phyloP scores from a whole-genome alignment of 2,797 vertebrate genomes.

The Pangasius sanitwongsei region DNA sequence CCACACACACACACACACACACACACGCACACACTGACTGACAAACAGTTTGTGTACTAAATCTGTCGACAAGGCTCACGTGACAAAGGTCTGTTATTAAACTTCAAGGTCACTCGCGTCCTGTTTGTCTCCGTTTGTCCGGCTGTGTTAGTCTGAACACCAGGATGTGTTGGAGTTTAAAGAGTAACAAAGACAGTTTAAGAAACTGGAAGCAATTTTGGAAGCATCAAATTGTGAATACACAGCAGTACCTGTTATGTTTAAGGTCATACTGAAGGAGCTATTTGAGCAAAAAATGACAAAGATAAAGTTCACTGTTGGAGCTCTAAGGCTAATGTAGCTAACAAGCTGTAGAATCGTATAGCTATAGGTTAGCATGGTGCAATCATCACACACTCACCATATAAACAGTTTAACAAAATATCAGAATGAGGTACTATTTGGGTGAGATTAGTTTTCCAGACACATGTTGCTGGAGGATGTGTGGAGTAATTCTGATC shows the following conservation, averaged over 20 bases:
- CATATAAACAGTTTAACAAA: background rate
- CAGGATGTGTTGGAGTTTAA: background rate
- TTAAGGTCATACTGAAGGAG: background rate
- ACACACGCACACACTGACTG: conserved; percentile 10
- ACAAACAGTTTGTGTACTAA: conserved; percentile 4
- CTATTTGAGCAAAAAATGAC: background rate
- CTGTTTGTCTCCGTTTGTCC: background rate
- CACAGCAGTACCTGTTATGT: background rate
- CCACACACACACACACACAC: conserved; percentile 18
- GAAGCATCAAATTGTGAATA: background rate
- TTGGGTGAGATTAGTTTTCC: background rate
- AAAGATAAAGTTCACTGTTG: background rate
- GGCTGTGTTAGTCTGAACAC: background rate
- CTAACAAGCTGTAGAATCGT: background rate
- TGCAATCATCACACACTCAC: too few species aligned
- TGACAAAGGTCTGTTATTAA: conserved; percentile 12
- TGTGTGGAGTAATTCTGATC: too few species aligned
- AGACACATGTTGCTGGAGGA: too few species aligned
- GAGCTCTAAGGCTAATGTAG: background rate
- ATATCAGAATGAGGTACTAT: background rate
- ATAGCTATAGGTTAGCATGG: background rate
- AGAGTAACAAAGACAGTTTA: background rate
- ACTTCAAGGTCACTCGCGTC: conserved; percentile 13
- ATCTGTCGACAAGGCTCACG: conserved; percentile 8
- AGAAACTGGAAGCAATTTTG: background rate